A percentile compares a stretch with the other conserved stretches of the same genome.
Conservation (phyloP, 2,113 vertebrate genomes). For the Pseudorhombus dupliciocellatus region DNA sequence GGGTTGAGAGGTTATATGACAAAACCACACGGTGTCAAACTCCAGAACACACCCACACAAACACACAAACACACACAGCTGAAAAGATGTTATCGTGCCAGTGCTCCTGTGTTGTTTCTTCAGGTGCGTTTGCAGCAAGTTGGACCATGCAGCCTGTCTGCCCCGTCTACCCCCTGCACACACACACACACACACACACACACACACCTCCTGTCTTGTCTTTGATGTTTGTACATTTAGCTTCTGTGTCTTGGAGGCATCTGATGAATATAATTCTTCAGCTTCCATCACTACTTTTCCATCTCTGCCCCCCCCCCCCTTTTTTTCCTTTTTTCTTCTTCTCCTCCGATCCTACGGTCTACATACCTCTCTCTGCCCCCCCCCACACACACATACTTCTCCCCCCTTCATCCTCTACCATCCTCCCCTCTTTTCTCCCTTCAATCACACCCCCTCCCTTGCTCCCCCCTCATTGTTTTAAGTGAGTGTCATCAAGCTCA, state of each 20-base stretch:
- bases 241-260: conserved; percentile 53
- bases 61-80: conserved; percentile 20
- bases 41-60: conserved; percentile 7
- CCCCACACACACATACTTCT: not conserved
- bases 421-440: conserved; percentile 43
- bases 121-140: conserved; percentile 79
- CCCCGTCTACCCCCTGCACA: conserved; percentile 55
- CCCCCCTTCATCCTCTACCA: conserved; percentile 3
- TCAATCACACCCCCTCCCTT: conserved; percentile 48
- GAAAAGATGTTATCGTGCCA: conserved; percentile 74
- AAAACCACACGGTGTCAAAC: conserved; percentile 32
- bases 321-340: conserved; percentile 33
- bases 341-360: no score
- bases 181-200: conserved; percentile 29
- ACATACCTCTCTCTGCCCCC: conserved; percentile 3
- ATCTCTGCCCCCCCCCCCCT: conserved; percentile 7
- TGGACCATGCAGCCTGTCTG: conserved; percentile 70
- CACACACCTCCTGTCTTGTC: conserved; percentile 10
- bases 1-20: conserved; percentile 9
- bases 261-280: conserved; percentile 49
- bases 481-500: conserved; percentile 71
- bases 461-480: conserved; percentile 56
- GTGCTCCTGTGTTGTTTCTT: conserved; percentile 75
- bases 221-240: conserved; percentile 72
- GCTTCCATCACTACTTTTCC: conserved; percentile 29